Conservation (phyloP, 2,888 invertebrate genomes). For the Trissolcus japonicus region DNA sequence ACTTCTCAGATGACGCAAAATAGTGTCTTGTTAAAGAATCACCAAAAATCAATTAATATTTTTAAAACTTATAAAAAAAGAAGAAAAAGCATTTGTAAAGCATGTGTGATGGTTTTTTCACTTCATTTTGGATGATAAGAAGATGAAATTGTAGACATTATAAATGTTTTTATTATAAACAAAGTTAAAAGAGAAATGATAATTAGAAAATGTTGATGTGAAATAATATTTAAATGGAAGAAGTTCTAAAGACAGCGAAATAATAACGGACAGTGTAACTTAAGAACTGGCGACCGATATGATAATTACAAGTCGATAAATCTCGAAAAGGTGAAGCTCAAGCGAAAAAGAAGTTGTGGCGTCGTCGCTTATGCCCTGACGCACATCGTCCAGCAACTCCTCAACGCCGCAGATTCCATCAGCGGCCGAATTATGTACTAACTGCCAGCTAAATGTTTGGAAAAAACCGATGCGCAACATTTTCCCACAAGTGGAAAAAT, state of each 20-base stretch:
- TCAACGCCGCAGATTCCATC: no score
- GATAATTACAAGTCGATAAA: conserved; percentile 36
- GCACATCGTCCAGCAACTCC: no score
- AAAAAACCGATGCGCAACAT: no score
- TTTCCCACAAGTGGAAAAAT: no score
- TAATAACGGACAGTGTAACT: conserved; percentile 13
- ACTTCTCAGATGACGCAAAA: conserved; percentile 8
- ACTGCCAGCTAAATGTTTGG: no score
- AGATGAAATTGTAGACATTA: background rate
- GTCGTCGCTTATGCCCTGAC: no score
- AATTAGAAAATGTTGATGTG: background rate
- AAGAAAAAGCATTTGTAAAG: no score
- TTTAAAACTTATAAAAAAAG: no score
- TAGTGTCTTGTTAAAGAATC: conserved; percentile 16
- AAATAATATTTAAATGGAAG: background rate
- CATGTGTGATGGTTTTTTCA: no score
- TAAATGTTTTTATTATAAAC: background rate
- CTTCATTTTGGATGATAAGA: background rate
- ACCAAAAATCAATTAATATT: no score
- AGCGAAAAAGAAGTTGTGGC: no score
- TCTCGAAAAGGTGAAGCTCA: conserved; percentile 23
- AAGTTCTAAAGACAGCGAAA: conserved; percentile 6
- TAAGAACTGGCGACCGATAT: conserved; percentile 18
- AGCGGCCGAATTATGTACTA: no score
- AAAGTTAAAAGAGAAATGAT: background rate